Base-by-base conservation (phyloP, 2,797 vertebrate genomes). In the Semotilus atromaculatus region DNA sequence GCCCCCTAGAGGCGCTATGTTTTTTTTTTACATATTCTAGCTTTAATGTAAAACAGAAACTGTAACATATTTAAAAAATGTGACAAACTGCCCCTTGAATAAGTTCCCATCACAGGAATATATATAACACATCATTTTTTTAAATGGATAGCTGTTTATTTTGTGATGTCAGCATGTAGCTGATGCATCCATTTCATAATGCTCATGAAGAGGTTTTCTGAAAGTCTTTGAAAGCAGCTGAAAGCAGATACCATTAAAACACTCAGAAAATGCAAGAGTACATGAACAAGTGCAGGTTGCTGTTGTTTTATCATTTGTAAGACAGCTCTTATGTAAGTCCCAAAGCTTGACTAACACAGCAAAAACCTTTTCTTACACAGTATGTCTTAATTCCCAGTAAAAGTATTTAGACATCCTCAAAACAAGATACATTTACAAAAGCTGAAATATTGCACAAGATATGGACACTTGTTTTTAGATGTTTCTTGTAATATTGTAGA, bases 221-320 rank as follows among this genome's bases (percentile, higher is more conserved):
- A 74, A 74, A 74, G 71, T 51, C 45, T 74, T 73, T 74, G 71
- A 51, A 74, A 51, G 26, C 71, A 51, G 71, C 29, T 74, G 29
- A 53, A 74, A 74, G 72, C 72, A 51, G 45, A 53, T 31, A 9
- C 45, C 72, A 74, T 74, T 74, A 34, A 53, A 74, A 51, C 43
- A 31, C n/a, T 72, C 70, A 26, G n/a, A 45, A 45, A 72, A 72
- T 51, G 26, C 26, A 73, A 48, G 43, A 51, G 29, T 58, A 58
- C 23, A 5, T 26, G 29, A 74, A 51, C 26, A 51, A 45, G 29
- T 74, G 48, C 71, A 73, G 45, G 19, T 53, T 53, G 72, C 72
- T 74, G 45, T 53, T 74, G 45, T 74, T 53, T 34, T 53, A 53
- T 23, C 1, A 34, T 53, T 53, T 53, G 21, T 34, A 74, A 74